phyloP scores from a whole-genome alignment of 1,140 invertebrate species.

The Amphibalanus amphitrite region DNA sequence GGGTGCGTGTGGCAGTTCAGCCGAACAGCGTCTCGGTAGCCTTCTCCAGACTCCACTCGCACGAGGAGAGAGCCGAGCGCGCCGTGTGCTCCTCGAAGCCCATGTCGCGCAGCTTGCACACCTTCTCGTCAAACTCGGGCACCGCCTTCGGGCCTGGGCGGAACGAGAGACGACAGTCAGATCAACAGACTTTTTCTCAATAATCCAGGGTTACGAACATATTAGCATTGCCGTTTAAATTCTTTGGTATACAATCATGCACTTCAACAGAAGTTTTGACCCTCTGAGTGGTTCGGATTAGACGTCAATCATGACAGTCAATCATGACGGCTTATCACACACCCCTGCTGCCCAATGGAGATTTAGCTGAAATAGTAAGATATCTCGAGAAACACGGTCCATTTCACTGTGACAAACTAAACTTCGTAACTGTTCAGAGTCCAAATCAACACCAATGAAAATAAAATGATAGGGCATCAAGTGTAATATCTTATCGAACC shows the following conservation, averaged over 20 bases:
- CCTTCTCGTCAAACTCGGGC: slow-evolving; percentile 61
- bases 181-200: slow-evolving; percentile 1
- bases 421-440: no score
- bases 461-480: no score
- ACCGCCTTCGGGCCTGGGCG: slow-evolving; percentile 32
- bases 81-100: slow-evolving; percentile 47
- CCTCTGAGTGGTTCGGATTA: background rate
- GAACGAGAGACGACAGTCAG: slow-evolving; percentile 5
- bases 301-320: background rate
- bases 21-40: slow-evolving; percentile 76
- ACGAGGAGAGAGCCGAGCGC: slow-evolving; percentile 48
- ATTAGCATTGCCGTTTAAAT: no score
- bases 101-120: slow-evolving; percentile 65
- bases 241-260: no score
- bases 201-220: slow-evolving; percentile 2
- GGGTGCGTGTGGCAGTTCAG: no score
- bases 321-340: background rate
- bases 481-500: no score
- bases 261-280: no score
- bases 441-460: no score
- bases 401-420: no score
- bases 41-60: slow-evolving; percentile 76
- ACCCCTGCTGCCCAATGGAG: background rate
- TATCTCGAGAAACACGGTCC: no score
- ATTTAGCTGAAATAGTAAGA: no score